phyloP scores from a whole-genome alignment of 2,888 invertebrate species.

The Netelia fuscicornis region DNA sequence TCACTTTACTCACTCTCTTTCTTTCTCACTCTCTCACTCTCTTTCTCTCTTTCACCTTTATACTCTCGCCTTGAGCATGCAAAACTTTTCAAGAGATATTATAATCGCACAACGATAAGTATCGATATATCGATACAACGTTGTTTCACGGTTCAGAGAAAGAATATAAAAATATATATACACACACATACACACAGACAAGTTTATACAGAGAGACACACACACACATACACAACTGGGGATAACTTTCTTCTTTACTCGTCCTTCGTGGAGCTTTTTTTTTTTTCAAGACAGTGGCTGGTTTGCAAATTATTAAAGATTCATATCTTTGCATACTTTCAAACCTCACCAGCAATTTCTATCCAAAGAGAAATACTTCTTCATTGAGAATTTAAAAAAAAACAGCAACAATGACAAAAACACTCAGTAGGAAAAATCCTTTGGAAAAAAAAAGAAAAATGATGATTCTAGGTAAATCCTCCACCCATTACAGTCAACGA shows the following conservation, averaged over 20 bases:
- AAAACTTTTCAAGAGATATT: constrained; percentile 47
- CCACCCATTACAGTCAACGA: too few species aligned
- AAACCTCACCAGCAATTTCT: not conserved
- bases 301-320: not conserved
- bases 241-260: not conserved
- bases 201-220: not conserved
- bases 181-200: not conserved
- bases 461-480: not conserved
- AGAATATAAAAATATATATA: not conserved
- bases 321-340: not conserved
- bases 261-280: not conserved
- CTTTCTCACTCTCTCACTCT: constrained; percentile 36
- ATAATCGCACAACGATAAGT: constrained; percentile 34
- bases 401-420: not conserved
- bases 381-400: not conserved
- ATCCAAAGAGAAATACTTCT: not conserved
- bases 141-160: constrained; percentile 35
- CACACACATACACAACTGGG: not conserved
- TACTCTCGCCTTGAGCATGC: constrained; percentile 66
- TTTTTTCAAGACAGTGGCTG: not conserved
- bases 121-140: constrained; percentile 19
- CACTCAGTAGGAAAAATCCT: not conserved
- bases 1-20: constrained; percentile 13
- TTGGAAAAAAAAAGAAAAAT: not conserved
- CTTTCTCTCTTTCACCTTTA: constrained; percentile 40